These are phyloP conservation scores for Actinostola sp. DNA, from an alignment of 92 coral and sea anemone species.

Conservation along the genomic window DNA sequence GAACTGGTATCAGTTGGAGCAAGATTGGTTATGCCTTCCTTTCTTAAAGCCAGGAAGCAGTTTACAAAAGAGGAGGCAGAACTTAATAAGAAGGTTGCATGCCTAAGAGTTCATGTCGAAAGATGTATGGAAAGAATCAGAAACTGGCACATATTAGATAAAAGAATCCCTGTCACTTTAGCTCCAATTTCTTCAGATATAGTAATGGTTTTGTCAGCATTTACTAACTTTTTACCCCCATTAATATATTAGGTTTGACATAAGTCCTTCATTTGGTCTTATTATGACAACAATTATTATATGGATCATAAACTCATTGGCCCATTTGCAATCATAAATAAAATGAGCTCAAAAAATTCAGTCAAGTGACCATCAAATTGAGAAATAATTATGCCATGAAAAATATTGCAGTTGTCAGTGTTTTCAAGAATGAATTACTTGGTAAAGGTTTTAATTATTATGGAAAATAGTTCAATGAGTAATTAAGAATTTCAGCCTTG, in stretches of 20 bases:
- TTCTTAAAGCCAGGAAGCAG: slow-evolving; percentile 50
- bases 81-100: slow-evolving; percentile 62
- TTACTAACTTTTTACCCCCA: slow-evolving; percentile 54
- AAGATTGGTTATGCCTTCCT: slow-evolving; percentile 39
- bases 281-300: too few species aligned
- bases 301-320: too few species aligned
- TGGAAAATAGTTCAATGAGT: too few species aligned
- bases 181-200: slow-evolving; percentile 59
- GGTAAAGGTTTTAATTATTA: too few species aligned
- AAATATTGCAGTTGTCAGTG: too few species aligned
- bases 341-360: not conserved
- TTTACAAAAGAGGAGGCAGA: slow-evolving; percentile 53
- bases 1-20: slow-evolving; percentile 56
- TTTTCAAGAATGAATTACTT: too few species aligned
- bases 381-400: too few species aligned
- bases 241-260: slow-evolving; percentile 25
- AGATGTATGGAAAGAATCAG: too few species aligned
- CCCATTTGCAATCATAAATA: not conserved
- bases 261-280: too few species aligned
- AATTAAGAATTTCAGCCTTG: too few species aligned
- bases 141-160: slow-evolving; percentile 62
- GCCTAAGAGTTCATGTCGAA: slow-evolving; percentile 54
- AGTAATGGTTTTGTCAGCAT: slow-evolving; percentile 52
- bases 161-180: slow-evolving; percentile 48
- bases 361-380: too few species aligned